phyloP scores from a whole-genome alignment of 23 tunicate species.

The Phallusia fumigata region DNA sequence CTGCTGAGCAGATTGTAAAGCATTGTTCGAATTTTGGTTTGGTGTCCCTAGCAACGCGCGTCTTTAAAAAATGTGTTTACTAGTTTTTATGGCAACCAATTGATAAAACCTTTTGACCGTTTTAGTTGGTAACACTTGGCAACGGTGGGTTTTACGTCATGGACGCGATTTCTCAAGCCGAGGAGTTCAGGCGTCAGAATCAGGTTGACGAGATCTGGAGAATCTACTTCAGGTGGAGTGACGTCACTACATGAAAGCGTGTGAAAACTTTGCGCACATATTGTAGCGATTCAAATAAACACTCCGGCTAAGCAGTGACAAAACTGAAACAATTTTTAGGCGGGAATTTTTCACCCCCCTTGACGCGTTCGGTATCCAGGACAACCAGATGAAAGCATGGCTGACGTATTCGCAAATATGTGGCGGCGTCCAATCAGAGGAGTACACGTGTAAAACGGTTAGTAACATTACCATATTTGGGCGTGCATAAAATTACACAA shows the following conservation, averaged over 20 bases:
- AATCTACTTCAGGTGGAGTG: conserved; percentile 80
- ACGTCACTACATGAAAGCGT: not conserved
- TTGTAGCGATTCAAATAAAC: too few species aligned
- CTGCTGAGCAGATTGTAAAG: too few species aligned
- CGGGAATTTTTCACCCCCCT: conserved; percentile 77
- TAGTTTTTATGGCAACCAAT: too few species aligned
- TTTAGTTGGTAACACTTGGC: conserved; percentile 75
- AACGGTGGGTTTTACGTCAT: conserved; percentile 57
- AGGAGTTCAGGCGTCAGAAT: conserved; percentile 45
- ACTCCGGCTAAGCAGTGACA: too few species aligned
- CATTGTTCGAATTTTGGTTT: too few species aligned
- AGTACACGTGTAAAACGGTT: conserved; percentile 68
- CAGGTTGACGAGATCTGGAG: conserved; percentile 46
- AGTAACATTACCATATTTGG: not conserved
- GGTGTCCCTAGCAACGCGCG: too few species aligned
- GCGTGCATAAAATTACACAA: not conserved
- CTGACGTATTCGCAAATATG: conserved; percentile 84
- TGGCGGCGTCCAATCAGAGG: conserved; percentile 88
- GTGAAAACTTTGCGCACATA: not conserved
- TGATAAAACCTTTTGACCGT: too few species aligned
- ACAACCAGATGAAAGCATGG: conserved; percentile 51
- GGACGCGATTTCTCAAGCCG: conserved; percentile 95
- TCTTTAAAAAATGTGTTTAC: too few species aligned
- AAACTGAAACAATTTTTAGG: conserved; percentile 17
- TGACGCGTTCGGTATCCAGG: conserved; percentile 39